phyloP scores from a whole-genome alignment of 1,140 invertebrate genomes.

The Diabrotica undecimpunctata region DNA sequence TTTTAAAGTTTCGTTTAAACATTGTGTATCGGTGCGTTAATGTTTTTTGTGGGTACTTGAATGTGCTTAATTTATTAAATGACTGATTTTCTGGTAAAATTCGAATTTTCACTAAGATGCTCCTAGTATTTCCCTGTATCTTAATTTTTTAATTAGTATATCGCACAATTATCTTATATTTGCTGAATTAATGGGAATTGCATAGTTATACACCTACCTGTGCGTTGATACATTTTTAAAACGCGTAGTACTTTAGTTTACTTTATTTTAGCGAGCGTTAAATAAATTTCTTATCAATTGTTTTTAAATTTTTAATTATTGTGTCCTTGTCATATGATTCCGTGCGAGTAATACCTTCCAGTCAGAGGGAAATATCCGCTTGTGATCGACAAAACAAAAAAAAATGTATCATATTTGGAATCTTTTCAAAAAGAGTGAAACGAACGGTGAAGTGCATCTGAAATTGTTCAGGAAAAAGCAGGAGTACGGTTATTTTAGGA shows the following conservation, averaged over 20 bases:
- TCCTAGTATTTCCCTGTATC: too few species aligned
- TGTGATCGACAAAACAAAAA: neutral
- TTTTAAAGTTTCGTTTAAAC: too few species aligned
- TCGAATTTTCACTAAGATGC: too few species aligned
- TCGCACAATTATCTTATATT: too few species aligned
- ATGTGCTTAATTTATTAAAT: too few species aligned
- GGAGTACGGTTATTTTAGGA: neutral
- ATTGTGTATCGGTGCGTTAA: too few species aligned
- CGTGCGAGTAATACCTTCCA: neutral
- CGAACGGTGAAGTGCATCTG: neutral
- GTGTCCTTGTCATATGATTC: neutral
- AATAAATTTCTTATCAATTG: neutral
- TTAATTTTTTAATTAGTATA: too few species aligned
- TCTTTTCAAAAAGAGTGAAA: neutral
- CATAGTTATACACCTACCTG: too few species aligned
- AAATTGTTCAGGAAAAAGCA: neutral
- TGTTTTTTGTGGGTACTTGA: too few species aligned
- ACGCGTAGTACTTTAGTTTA: neutral
- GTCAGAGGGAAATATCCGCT: neutral
- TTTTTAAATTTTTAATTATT: too few species aligned
- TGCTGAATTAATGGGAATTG: too few species aligned
- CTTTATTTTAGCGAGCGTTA: neutral
- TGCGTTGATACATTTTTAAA: neutral
- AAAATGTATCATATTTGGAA: neutral
- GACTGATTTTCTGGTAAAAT: too few species aligned